Percentiles rank a stretch among this genome's conserved stretches.
Evolutionary conservation across 2,888 invertebrate genomes (phyloP).

Genomic region (Vesta saturnalis): DNA sequence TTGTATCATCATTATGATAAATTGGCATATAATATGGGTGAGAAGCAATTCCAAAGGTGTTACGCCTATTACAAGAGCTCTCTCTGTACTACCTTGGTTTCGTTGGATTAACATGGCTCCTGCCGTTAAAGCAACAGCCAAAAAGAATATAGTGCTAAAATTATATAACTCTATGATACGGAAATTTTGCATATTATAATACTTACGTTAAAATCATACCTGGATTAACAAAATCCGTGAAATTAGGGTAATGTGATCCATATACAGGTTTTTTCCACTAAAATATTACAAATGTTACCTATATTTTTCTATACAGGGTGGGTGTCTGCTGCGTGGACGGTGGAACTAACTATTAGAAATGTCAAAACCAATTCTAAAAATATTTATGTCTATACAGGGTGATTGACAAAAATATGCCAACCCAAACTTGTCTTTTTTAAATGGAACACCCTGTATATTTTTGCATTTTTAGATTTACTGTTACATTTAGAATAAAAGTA

Average conservation of each 20-base stretch:
- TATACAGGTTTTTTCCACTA: conserved; percentile 79
- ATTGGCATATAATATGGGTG: conserved; percentile 88
- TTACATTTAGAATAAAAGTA: too few species aligned
- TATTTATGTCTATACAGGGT: too few species aligned
- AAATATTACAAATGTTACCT: conserved; percentile 40
- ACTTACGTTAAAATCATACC: conserved; percentile 89
- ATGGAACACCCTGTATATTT: too few species aligned
- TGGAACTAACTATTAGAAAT: background rate
- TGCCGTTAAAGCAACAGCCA: conserved; percentile 92
- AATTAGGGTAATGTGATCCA: conserved; percentile 80
- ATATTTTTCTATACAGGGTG: too few species aligned
- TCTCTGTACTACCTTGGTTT: conserved; percentile 89
- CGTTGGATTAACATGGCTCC: conserved; percentile 89
- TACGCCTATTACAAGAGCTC: conserved; percentile 88
- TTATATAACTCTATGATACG: background rate
- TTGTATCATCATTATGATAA: conserved; percentile 87
- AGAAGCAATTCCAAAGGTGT: conserved; percentile 85
- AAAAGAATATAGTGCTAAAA: conserved; percentile 88
- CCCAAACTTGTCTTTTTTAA: too few species aligned
- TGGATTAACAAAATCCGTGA: conserved; percentile 95
- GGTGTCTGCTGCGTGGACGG: too few species aligned
- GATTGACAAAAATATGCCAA: too few species aligned
- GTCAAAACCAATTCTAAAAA: background rate
- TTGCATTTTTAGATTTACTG: too few species aligned
- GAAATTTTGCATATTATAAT: background rate